phyloP scores from a whole-genome alignment of 2,797 vertebrate genomes.

The Mormyrops attenuatus region DNA sequence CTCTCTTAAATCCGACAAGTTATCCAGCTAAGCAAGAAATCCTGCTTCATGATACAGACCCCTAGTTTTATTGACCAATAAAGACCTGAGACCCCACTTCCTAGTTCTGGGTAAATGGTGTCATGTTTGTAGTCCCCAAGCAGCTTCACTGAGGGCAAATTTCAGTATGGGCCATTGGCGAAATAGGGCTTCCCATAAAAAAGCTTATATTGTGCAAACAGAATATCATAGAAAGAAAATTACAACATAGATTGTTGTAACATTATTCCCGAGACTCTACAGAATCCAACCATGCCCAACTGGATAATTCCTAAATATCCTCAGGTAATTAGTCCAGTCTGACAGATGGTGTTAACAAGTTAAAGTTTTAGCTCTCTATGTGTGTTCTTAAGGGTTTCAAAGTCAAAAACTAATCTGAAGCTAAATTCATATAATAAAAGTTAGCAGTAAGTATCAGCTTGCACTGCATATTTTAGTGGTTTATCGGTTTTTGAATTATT shows the following conservation, averaged over 20 bases:
- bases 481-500: neutral
- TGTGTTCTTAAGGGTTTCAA: neutral
- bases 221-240: neutral
- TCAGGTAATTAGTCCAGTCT: neutral
- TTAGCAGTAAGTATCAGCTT: neutral
- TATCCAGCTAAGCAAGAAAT: neutral
- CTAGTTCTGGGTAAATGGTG: neutral
- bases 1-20: neutral
- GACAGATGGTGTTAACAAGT: neutral
- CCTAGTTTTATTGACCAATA: neutral
- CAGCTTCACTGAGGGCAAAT: neutral
- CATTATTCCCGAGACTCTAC: neutral
- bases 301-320: neutral
- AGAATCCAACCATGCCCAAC: neutral
- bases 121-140: neutral
- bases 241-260: neutral
- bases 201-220: neutral
- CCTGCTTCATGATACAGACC: neutral
- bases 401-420: neutral
- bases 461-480: neutral
- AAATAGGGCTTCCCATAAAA: neutral
- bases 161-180: neutral
- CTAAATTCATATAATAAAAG: neutral
- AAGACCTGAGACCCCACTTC: neutral
- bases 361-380: neutral